phyloP scores from a whole-genome alignment of 2,113 vertebrate genomes.

The Oncorhynchus tshawytscha region DNA sequence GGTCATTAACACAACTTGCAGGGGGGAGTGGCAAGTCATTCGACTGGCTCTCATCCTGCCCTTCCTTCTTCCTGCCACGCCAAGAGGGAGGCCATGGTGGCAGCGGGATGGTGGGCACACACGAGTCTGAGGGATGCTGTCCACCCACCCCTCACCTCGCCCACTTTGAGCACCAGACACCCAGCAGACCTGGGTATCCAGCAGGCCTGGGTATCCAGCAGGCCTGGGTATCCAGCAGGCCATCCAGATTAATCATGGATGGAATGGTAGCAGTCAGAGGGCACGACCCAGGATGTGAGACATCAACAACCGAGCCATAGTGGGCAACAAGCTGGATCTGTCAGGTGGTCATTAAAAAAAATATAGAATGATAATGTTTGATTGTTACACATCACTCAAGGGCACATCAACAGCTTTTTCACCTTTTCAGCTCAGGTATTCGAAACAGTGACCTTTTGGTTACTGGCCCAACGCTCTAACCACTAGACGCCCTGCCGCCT shows the following conservation, averaged over 20 bases:
- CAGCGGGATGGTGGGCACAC: constrained; percentile 47
- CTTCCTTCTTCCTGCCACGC: constrained; percentile 36
- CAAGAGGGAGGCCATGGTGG: constrained; percentile 48
- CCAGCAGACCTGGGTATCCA: not conserved
- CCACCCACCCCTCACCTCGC: constrained; percentile 14
- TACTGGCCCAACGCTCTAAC: too few species aligned
- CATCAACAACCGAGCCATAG: too few species aligned
- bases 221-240: not conserved
- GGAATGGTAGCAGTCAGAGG: not conserved
- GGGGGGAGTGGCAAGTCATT: constrained; percentile 69
- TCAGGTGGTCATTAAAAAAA: not conserved
- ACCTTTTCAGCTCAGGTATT: too few species aligned
- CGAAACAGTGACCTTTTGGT: too few species aligned
- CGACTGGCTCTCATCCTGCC: constrained; percentile 51
- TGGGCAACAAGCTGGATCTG: not conserved
- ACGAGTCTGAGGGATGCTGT: not conserved
- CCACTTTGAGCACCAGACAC: not conserved
- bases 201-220: not conserved
- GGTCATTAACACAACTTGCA: constrained; percentile 73
- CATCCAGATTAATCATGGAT: constrained; percentile 5
- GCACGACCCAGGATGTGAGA: not conserved
- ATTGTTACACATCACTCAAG: too few species aligned
- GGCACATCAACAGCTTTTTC: too few species aligned
- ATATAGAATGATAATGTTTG: too few species aligned
- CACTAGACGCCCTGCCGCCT: too few species aligned